phyloP scores from a whole-genome alignment of 2,888 invertebrate genomes.

The Polydrusus tereticollis region DNA sequence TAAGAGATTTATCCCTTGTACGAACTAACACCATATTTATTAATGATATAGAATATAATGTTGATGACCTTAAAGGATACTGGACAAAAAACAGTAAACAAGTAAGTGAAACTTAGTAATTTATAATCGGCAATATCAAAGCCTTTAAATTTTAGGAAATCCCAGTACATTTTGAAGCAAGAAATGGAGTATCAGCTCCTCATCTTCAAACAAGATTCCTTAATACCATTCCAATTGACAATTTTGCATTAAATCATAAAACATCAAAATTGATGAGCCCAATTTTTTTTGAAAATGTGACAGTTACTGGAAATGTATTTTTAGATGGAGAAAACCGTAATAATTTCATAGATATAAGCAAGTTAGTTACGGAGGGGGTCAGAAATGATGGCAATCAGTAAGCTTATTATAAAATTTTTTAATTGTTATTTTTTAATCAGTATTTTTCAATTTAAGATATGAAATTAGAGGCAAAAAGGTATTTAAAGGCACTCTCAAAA shows the following conservation, averaged over 20 bases:
- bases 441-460: conserved; percentile 51
- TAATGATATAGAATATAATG: conserved; percentile 55
- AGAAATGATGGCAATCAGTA: conserved; percentile 59
- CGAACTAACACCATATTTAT: conserved; percentile 54
- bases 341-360: conserved; percentile 59
- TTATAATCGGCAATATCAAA: background rate
- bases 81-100: conserved; percentile 63
- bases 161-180: conserved; percentile 57
- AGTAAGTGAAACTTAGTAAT: conserved; percentile 49
- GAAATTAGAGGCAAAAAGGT: conserved; percentile 57
- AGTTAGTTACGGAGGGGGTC: conserved; percentile 57
- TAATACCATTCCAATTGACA: conserved; percentile 57
- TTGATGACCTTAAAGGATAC: conserved; percentile 55
- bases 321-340: conserved; percentile 51
- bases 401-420: background rate
- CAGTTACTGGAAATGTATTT: conserved; percentile 58
- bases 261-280: conserved; percentile 53
- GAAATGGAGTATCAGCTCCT: conserved; percentile 58
- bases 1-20: conserved; percentile 56
- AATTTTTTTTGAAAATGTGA: conserved; percentile 61
- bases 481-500: conserved; percentile 54
- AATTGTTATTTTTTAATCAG: background rate
- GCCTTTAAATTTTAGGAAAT: conserved; percentile 55
- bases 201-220: conserved; percentile 58
- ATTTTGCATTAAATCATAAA: conserved; percentile 59